Evolutionary conservation across 1,140 invertebrate genomes (phyloP), one percentile per base, ranked within the genome.

Genomic region (Ips nitidus): DNA sequence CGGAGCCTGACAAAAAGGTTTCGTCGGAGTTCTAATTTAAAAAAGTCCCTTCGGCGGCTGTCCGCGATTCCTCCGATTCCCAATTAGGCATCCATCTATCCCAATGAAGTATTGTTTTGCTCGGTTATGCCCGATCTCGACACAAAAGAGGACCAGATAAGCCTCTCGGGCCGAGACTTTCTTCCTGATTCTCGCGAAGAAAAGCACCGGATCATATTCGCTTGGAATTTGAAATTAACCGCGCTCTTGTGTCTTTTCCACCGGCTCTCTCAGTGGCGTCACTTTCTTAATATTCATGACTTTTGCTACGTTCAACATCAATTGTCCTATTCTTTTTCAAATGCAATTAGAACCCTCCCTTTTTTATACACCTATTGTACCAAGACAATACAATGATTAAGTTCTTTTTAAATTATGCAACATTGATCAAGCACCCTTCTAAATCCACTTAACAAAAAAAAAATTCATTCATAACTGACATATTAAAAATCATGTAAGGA

Each of bases 61-160:
- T 60, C 66, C 58, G 66, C 41, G 56, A 41, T 43, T 65, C 60
- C 67, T 65, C 52, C 68, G 56, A 74, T 75, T 75, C 69, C 74
- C 74, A 75, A 75, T 74, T 75, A 75, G 70, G 67, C 66, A 72
- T 72, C 72, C 72, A 73, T 65, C 66, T 43, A 57, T 71, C 68
- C 67, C 72, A 69, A 75, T 75, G 74, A 75, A 75, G 74, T 74
- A 75, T 75, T 75, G 74, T 75, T 73, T 70, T 73, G 73, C 71
- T 73, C 67, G 22, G 60, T 41, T 45, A 8, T 63, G 70, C 60
- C 53, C 52, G 73, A 69, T 70, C 68, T 63, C 72, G 74, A 66
- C 73, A 75, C 72, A 75, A 74, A 73, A 73, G 73, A 56, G 58
- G 39, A 66, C 60, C 69, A 75, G 74, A 75, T 75, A 75, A 75